Conservation (phyloP, 2,113 vertebrate species). For the Artemisiospiza belli region DNA sequence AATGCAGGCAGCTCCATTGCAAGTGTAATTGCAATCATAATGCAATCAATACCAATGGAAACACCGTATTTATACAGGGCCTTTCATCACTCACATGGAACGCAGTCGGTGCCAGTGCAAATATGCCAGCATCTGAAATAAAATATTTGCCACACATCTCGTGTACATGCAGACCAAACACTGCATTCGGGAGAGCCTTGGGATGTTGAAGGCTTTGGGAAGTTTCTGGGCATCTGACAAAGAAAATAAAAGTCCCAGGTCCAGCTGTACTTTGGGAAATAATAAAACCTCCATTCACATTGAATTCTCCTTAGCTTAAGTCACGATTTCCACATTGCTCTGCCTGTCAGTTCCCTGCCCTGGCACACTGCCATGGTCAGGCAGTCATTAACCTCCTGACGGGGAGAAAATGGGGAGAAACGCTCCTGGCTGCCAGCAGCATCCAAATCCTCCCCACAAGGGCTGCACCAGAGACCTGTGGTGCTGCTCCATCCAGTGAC, state of each 20-base stretch:
- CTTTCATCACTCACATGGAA: constrained; percentile 68
- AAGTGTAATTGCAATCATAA: constrained; percentile 51
- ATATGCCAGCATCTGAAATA: constrained; percentile 64
- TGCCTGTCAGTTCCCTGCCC: not conserved
- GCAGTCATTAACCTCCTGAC: not conserved
- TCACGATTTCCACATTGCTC: not conserved
- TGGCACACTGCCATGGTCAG: not conserved
- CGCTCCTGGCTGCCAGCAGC: not conserved
- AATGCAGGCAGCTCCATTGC: constrained; percentile 18
- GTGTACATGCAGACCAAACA: constrained; percentile 51
- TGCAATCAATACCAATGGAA: constrained; percentile 54
- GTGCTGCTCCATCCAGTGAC: not conserved
- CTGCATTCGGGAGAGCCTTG: not conserved
- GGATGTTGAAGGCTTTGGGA: not conserved
- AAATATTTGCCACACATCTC: constrained; percentile 64
- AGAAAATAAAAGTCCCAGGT: not conserved
- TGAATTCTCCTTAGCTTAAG: not conserved
- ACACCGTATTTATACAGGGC: constrained; percentile 66
- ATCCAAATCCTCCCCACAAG: not conserved
- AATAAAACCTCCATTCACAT: not conserved
- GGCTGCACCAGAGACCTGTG: not conserved
- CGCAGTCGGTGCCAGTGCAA: constrained; percentile 60
- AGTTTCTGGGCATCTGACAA: not conserved
- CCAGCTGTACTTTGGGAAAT: not conserved
- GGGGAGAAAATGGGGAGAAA: not conserved